Base-by-base conservation (phyloP, 2,888 invertebrate genomes). In the Platycheirus rosarum region DNA sequence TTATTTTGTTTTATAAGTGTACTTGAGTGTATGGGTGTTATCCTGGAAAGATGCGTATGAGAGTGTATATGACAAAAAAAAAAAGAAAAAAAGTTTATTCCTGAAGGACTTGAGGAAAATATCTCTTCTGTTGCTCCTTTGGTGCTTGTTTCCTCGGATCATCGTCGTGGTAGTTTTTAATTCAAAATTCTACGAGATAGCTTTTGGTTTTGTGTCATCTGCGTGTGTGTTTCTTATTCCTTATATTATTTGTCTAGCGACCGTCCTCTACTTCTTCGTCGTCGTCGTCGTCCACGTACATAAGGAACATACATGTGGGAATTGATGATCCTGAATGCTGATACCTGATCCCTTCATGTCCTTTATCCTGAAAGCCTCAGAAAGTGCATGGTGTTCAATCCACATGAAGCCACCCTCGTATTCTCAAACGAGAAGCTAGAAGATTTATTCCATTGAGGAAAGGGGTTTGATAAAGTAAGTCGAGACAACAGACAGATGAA, bases 121-220 rank as follows among this genome's bases (percentile, higher is more conserved):
- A 55, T 70, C 5, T 8, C 26, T 40, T 4, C 7, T 46, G 6
- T 16, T 16, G 37, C 14, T 37, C 55, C 37, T 23, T 5, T 32
- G 14, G 55, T 13, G 3, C 5, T 55, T 16, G 23, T 29, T 42
- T 42, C 14, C 42, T 42, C 26, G 26, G 42, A 60, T 60, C 57
- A 60, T 32, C 29, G 7, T 57, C 40, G 23, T 73, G 63, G 74
- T 70, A 63, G 75, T 60, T 80, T 79, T 80, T 76, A 76, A 80
- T 80, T 80, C n/a, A 80, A 80, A 80, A 80, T 71, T 65, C 60
- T 66, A 62, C 48, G 26, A 76, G 80, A 76, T 49, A 60, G 69
- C 60, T 70, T 53, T 75, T 57, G 79, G 70, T 66, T 75, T 75
- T 69, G 57, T 75, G 69, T 70, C 69, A 75, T 74, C 63, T 79